Base-by-base conservation (phyloP, 2,797 vertebrate species). In the Meda fulgida region DNA sequence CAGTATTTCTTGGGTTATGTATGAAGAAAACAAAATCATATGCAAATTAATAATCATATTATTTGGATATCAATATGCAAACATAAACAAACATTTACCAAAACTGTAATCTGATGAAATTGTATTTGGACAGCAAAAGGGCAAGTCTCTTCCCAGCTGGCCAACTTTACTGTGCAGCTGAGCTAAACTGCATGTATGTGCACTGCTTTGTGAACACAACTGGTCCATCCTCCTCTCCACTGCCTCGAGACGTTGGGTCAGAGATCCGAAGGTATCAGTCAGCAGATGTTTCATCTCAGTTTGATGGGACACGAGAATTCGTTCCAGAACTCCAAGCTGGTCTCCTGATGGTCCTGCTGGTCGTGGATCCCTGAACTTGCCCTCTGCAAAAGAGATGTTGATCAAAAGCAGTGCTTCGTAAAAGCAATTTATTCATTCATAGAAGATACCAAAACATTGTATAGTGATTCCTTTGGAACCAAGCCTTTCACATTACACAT, bases 201-300 rank as follows among this genome's bases (percentile, higher is more conserved):
- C 48, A 19, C 38, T 66, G 34, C 87, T 88, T 84, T 91, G 91
- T 58, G 88, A 88, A 66, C 84, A 90, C 51, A 92, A 84, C 82
- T 87, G 87, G 77, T 90, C 90, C 77, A 92, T 75, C 46, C 85
- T 91, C 63, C 85, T 91, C 87, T 96, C 95, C 78, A 95, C 70
- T 9, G 88, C 89, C 72, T 94, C 92, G 48, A 96, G 89, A 4
- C 93, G 92, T 26, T 91, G 94, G 26, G 92, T 89, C 1, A 96
- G 83, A 1, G 92, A 89, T 0, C 92, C 89, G 14, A 96, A 65
- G 1, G 93, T 91, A 48, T 92, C 93, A 18, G 91, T 90, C 76
- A 96, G 87, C 79, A 96, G 91, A 55, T 86, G 90, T 29, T 92
- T 93, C 79, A 96, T 89, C 90, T 96, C 95, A 34, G 84, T 81